Percentiles rank a stretch among this genome's conserved stretches.
These are phyloP conservation scores for Diglossa cyanea DNA, from an alignment of 2,797 vertebrate genomes.

Conservation along the genomic window DNA sequence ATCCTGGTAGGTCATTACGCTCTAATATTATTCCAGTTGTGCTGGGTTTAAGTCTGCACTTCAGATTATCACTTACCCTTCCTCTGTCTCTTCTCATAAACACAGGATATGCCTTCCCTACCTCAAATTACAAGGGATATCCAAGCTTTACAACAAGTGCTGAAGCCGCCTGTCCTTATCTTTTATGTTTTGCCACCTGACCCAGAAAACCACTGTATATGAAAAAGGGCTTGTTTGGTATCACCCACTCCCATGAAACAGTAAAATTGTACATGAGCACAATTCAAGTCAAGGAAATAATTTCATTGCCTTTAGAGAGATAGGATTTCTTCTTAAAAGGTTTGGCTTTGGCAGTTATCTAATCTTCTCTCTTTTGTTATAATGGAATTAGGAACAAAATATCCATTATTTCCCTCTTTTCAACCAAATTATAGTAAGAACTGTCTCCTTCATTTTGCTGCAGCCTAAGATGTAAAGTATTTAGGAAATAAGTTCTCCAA, in stretches of 20 bases:
- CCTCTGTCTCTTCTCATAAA: not conserved
- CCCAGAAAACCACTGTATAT: not conserved
- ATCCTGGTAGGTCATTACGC: not conserved
- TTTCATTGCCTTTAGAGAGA: not conserved
- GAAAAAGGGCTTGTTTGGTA: not conserved
- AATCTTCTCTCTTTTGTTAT: not conserved
- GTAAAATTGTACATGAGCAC: not conserved
- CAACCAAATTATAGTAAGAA: not conserved
- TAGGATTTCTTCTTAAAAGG: not conserved
- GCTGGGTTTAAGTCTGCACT: not conserved
- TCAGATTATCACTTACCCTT: not conserved
- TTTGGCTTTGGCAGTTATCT: not conserved
- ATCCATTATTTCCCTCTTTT: not conserved
- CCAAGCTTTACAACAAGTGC: not conserved
- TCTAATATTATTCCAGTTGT: not conserved
- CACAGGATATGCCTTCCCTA: not conserved
- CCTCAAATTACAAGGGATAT: not conserved
- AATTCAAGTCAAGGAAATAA: not conserved
- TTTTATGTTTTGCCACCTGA: not conserved
- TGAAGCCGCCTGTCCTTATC: not conserved
- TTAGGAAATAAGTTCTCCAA: not conserved
- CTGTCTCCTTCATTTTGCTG: not conserved
- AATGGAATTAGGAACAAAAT: not conserved
- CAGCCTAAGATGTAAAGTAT: not conserved
- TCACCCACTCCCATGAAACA: not conserved